Percentiles rank a stretch among this genome's conserved stretches.
Conservation (phyloP, 1,140 invertebrate genomes). For the Achroia grisella region DNA sequence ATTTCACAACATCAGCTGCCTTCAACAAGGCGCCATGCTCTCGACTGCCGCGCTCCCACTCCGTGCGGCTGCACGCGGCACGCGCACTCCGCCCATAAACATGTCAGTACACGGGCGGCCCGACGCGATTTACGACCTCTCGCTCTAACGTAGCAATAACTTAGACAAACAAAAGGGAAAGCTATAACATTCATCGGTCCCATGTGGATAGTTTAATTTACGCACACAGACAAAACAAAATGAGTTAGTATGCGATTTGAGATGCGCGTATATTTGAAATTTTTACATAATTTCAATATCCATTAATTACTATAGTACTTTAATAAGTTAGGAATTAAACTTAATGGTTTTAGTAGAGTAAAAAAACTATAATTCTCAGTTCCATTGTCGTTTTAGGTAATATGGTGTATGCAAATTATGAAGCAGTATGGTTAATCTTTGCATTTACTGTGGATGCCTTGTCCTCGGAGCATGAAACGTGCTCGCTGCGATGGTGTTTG, state of each 20-base stretch:
- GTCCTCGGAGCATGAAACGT: slow-evolving; percentile 46
- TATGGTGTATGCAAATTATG: background rate
- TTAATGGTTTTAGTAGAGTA: background rate
- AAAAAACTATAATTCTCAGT: background rate
- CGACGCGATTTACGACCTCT: slow-evolving; percentile 67
- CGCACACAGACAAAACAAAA: slow-evolving; percentile 59
- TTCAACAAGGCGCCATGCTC: slow-evolving; percentile 53
- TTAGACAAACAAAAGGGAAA: slow-evolving; percentile 71
- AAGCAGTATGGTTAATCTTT: slow-evolving; percentile 12
- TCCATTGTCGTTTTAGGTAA: background rate
- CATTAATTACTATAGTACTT: background rate
- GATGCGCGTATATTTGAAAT: slow-evolving; percentile 28
- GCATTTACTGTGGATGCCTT: slow-evolving; percentile 46
- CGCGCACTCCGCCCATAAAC: slow-evolving; percentile 65
- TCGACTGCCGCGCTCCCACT: slow-evolving; percentile 57
- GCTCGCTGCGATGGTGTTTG: slow-evolving; percentile 44
- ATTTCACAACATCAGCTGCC: too few species aligned
- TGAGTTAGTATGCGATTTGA: slow-evolving; percentile 63
- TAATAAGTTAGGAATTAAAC: background rate
- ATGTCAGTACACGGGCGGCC: slow-evolving; percentile 61
- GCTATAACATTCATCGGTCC: slow-evolving; percentile 68
- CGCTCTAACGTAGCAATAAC: slow-evolving; percentile 68
- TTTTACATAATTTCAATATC: slow-evolving; percentile 33
- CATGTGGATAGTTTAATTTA: slow-evolving; percentile 70
- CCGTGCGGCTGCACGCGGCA: slow-evolving; percentile 28